Conservation (phyloP, 2,888 invertebrate genomes). For the Shargacucullia verbasci region DNA sequence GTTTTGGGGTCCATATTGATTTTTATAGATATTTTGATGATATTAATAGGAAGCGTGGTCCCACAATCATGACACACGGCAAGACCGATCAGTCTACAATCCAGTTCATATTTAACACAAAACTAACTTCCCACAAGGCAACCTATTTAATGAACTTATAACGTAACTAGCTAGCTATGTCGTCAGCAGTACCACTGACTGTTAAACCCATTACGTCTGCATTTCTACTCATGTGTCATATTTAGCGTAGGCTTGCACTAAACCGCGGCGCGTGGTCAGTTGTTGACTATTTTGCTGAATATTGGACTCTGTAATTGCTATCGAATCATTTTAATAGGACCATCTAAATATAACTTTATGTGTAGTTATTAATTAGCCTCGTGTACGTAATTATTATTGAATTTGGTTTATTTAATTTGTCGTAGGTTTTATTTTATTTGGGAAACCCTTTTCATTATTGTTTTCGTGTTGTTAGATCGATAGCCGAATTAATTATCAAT, state of each 20-base stretch:
- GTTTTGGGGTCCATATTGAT: too few relatives aligned
- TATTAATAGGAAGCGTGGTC: too few relatives aligned
- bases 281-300: slow-evolving; percentile 15
- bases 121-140: too few relatives aligned
- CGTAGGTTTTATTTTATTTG: neutral
- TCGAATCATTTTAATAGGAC: slow-evolving; percentile 32
- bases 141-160: slow-evolving; percentile 5
- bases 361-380: slow-evolving; percentile 17
- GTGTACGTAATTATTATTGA: slow-evolving; percentile 2
- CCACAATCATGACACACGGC: too few relatives aligned
- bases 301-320: slow-evolving; percentile 17
- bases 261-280: slow-evolving; percentile 8
- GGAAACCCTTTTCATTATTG: too few relatives aligned
- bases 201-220: slow-evolving; percentile 52
- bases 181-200: slow-evolving; percentile 10
- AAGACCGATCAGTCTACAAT: neutral
- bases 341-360: slow-evolving; percentile 34
- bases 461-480: too few relatives aligned
- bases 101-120: neutral
- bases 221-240: slow-evolving; percentile 42
- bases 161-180: neutral
- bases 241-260: slow-evolving; percentile 11
- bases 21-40: too few relatives aligned
- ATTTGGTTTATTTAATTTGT: neutral
- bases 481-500: too few relatives aligned